Conservation (phyloP, 2,797 vertebrate genomes). For the Peromyscus attwateri region DNA sequence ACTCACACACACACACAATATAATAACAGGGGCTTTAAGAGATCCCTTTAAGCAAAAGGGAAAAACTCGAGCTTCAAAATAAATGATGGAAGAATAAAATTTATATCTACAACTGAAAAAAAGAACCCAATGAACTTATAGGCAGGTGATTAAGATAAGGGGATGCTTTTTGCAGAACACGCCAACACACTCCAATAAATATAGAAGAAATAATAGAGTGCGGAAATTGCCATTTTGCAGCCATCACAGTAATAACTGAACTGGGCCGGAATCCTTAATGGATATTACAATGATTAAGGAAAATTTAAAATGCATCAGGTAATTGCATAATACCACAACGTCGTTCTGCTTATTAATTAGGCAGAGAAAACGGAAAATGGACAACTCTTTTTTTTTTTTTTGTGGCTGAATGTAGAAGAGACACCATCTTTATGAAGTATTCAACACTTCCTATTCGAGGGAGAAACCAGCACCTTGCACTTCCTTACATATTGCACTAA, state of each 20-base stretch:
- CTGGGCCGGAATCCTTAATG: conserved; percentile 21
- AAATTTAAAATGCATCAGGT: conserved; percentile 56
- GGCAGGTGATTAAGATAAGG: background rate
- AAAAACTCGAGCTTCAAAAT: conserved; percentile 28
- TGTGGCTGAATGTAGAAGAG: background rate
- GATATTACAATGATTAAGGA: conserved; percentile 48
- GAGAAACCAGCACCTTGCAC: background rate
- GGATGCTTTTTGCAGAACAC: conserved; percentile 13
- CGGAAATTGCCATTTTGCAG: conserved; percentile 48
- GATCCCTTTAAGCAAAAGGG: background rate
- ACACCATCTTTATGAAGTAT: background rate
- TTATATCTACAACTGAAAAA: background rate
- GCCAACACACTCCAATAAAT: background rate
- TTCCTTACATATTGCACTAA: background rate
- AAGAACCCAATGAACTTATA: background rate
- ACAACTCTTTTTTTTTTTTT: background rate
- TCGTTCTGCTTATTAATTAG: background rate
- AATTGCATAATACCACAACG: conserved; percentile 40
- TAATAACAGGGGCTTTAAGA: background rate
- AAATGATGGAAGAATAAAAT: conserved; percentile 13
- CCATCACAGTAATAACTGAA: conserved; percentile 48
- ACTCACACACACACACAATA: background rate
- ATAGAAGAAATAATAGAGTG: conserved; percentile 21
- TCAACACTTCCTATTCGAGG: background rate
- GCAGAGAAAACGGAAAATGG: background rate